Conservation (phyloP, 2,888 invertebrate genomes). For the Spodoptera exigua region DNA sequence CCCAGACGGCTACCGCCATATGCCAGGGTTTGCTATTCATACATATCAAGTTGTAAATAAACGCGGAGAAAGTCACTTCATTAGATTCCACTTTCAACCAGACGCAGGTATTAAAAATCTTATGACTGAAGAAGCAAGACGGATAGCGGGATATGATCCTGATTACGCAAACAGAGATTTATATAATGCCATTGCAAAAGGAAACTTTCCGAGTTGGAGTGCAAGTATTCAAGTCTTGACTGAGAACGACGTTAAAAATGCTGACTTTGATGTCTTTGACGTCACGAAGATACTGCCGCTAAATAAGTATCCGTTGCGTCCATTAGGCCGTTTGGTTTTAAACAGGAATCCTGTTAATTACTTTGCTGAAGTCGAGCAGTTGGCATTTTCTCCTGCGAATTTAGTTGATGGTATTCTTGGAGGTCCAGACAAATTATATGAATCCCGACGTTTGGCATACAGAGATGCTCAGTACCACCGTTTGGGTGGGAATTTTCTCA, state of each 20-base stretch:
- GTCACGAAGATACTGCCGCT: constrained; percentile 72
- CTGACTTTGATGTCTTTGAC: no score
- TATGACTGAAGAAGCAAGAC: background rate
- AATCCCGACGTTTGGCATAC: background rate
- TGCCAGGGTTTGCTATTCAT: constrained; percentile 97
- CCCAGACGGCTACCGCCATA: constrained; percentile 95
- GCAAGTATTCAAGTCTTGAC: no score
- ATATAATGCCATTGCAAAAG: constrained; percentile 71
- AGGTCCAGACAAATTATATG: background rate
- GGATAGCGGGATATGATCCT: background rate
- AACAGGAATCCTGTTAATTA: constrained; percentile 96
- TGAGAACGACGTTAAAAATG: no score
- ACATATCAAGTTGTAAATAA: constrained; percentile 93
- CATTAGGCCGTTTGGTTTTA: constrained; percentile 94
- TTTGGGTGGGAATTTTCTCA: background rate
- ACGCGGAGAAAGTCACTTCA: constrained; percentile 86
- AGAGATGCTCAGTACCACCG: background rate
- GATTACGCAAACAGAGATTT: constrained; percentile 63
- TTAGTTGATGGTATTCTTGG: constrained; percentile 95
- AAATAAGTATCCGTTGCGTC: constrained; percentile 93
- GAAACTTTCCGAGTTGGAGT: no score
- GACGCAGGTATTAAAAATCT: constrained; percentile 93
- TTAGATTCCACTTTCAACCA: constrained; percentile 96
- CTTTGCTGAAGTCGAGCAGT: constrained; percentile 97
- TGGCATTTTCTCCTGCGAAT: constrained; percentile 96